Conservation (phyloP, 2,888 invertebrate genomes). For the Cerastoderma edule region DNA sequence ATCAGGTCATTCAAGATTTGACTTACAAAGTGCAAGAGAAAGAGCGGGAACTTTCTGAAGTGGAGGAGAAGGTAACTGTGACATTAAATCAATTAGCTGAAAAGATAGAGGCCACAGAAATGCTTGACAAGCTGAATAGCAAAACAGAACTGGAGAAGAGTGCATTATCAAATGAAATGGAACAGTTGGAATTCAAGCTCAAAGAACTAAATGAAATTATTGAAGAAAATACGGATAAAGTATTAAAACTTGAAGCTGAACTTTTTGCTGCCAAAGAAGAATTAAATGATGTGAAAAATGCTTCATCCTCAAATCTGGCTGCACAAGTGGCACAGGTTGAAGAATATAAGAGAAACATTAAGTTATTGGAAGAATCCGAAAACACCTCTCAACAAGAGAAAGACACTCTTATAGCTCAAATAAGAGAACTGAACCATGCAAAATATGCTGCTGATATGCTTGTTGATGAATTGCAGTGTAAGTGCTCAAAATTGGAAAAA, state of each 20-base stretch:
- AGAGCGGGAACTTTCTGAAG: constrained; percentile 8
- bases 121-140: constrained; percentile 15
- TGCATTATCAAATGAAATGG: background rate
- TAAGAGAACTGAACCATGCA: background rate
- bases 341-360: constrained; percentile 13
- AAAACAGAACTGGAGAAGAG: constrained; percentile 23
- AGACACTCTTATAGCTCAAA: background rate
- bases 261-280: constrained; percentile 7
- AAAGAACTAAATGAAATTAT: background rate
- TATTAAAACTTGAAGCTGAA: constrained; percentile 5
- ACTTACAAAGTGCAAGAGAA: constrained; percentile 16
- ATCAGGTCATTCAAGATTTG: constrained; percentile 32
- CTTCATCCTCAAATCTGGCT: constrained; percentile 7
- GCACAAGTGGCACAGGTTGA: constrained; percentile 22
- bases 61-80: constrained; percentile 35
- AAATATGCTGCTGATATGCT: constrained; percentile 23
- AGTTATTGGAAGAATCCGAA: constrained; percentile 4
- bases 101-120: constrained; percentile 11
- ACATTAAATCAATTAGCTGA: constrained; percentile 2
- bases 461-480: constrained; percentile 28
- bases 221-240: background rate
- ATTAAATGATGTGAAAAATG: background rate
- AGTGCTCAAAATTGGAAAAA: constrained; percentile 19
- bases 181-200: constrained; percentile 24
- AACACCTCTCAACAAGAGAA: background rate